phyloP scores from a whole-genome alignment of 2,888 invertebrate species.

The Colostygia pectinataria region DNA sequence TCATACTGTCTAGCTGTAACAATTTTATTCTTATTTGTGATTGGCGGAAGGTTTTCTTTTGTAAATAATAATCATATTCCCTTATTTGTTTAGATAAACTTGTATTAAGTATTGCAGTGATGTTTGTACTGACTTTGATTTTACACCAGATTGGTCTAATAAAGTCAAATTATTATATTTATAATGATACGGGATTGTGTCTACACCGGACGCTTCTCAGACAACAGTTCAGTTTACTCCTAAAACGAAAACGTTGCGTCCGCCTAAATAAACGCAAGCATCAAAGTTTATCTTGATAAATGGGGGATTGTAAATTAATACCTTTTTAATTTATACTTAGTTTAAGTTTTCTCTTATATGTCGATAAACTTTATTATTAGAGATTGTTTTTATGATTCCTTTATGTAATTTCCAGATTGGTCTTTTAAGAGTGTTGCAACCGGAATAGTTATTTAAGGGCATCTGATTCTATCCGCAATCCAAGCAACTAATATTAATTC shows the following conservation, averaged over 20 bases:
- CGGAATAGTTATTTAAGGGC: slow-evolving; percentile 71
- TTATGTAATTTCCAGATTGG: slow-evolving; percentile 76
- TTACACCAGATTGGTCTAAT: not conserved
- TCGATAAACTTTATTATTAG: slow-evolving; percentile 17
- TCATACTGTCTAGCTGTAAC: slow-evolving; percentile 18
- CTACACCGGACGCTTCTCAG: not conserved
- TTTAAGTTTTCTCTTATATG: slow-evolving; percentile 24
- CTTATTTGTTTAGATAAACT: slow-evolving; percentile 27
- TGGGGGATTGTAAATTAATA: slow-evolving; percentile 31
- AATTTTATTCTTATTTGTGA: slow-evolving; percentile 22
- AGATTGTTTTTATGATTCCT: slow-evolving; percentile 31
- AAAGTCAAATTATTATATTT: slow-evolving; percentile 7
- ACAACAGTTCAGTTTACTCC: too few relatives aligned
- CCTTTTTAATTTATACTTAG: slow-evolving; percentile 33
- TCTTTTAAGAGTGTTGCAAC: slow-evolving; percentile 80
- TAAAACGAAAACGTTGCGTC: too few relatives aligned
- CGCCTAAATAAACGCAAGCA: not conserved
- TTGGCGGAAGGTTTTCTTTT: slow-evolving; percentile 33
- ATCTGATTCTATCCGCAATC: slow-evolving; percentile 41
- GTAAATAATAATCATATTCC: slow-evolving; percentile 32
- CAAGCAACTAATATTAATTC: slow-evolving; percentile 46
- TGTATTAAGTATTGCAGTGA: slow-evolving; percentile 3
- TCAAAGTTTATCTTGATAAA: slow-evolving; percentile 16
- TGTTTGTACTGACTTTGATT: not conserved
- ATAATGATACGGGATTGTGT: not conserved